Base-by-base conservation (phyloP, 2,888 invertebrate species). In the Hyles lineata region DNA sequence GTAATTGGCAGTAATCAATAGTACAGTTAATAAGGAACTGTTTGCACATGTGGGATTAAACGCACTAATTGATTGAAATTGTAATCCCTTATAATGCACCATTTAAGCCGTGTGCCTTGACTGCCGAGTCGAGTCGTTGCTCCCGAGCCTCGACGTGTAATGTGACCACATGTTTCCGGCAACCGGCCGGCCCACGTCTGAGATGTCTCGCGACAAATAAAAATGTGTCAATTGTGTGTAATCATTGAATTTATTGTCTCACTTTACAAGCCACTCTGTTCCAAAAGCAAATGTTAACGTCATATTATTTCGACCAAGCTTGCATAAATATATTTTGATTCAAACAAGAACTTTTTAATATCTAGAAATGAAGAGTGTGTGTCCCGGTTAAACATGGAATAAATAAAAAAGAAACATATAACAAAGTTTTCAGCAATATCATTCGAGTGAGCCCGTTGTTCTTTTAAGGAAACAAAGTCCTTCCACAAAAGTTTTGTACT, bases 81-180 rank as follows among this genome's bases (percentile, higher is more conserved):
- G 55, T 55, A 55, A 67, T 67, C 43, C 23, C 17, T 5, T 21
- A 43, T 67, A 43, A 55, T 55, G 55, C 55, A 55, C 19, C 55
- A 55, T 55, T 11, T 32, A 67, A 43, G 43, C 50, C 6, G 67
- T 67, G 21, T 50, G 43, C 67, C 50, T 6, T 17, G 21, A 43
- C 23, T 21, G 23, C 60, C 15, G 67, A 11, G 11, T 2, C 17
- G 50, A 25, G 67, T 67, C 67, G 67, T 43, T 67, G 67, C 67
- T 32, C 61, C 61, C 61, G 60, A 60, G 60, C 21, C 63, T 21
- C 63, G 67, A 67, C 35, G 23, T 50, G 67, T 67, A 67, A 67
- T 67, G 67, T 43, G 67, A 67, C 67, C 67, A 67, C 67, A 67
- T 67, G 67, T 67, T 67, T 67, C 67, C 67, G 67, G 50, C 50